Evolutionary conservation across 2,888 invertebrate species (phyloP).

Genomic region (Gisinianus flammeolus): DNA sequence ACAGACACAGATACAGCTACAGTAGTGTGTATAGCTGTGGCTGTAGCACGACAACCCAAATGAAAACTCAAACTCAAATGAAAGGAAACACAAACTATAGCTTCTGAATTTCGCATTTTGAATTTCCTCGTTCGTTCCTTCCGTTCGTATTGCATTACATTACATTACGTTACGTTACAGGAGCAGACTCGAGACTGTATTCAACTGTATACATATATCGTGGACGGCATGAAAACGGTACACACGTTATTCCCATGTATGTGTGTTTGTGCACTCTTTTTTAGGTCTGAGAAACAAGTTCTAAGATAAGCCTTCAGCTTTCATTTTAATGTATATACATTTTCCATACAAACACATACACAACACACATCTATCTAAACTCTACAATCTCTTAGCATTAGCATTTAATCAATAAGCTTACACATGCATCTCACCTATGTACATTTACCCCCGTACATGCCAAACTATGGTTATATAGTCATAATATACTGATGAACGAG

Average conservation of each 20-base stretch:
- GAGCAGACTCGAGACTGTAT: background rate
- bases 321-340: background rate
- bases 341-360: background rate
- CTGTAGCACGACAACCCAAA: background rate
- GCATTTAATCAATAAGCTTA: slow-evolving; percentile 30
- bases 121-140: background rate
- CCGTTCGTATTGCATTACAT: background rate
- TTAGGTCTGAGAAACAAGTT: background rate
- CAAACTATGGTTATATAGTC: too few relatives aligned
- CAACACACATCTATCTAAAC: background rate
- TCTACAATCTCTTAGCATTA: slow-evolving; percentile 18
- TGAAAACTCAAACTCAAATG: background rate
- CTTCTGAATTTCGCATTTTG: background rate
- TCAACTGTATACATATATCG: background rate
- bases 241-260: background rate
- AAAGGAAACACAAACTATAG: too few relatives aligned
- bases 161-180: background rate
- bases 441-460: too few relatives aligned
- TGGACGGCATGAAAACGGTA: background rate
- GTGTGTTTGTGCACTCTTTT: too few relatives aligned
- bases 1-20: background rate
- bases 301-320: background rate
- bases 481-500: too few relatives aligned
- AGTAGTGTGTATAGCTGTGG: background rate
- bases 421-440: too few relatives aligned